Evolutionary conservation across 2,797 vertebrate species (phyloP).

Genomic region (Tapirus indicus): DNA sequence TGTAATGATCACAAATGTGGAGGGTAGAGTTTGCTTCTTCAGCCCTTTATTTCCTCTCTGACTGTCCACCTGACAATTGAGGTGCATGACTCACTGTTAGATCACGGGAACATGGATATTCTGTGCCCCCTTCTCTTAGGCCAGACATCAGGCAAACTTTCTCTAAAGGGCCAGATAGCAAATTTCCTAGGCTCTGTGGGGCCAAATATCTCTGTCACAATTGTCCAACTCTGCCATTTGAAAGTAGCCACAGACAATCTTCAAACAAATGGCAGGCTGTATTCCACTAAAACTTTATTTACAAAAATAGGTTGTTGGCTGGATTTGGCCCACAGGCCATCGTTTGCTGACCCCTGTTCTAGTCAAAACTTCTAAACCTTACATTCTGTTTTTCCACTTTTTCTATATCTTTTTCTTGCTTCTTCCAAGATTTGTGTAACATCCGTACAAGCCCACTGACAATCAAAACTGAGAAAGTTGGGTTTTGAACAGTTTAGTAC

Average conservation of each 20-base stretch:
- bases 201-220: neutral
- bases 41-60: neutral
- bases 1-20: neutral
- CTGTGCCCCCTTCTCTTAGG: neutral
- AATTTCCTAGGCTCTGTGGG: neutral
- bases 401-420: neutral
- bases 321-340: neutral
- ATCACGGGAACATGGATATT: neutral
- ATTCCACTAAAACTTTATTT: neutral
- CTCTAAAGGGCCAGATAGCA: neutral
- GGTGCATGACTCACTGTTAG: neutral
- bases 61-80: neutral
- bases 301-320: neutral
- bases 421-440: neutral
- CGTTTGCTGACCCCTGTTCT: neutral
- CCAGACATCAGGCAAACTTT: neutral
- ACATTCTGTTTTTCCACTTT: neutral
- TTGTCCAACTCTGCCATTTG: neutral
- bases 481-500: neutral
- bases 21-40: neutral
- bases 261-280: neutral
- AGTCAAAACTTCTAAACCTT: neutral
- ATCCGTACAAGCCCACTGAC: neutral
- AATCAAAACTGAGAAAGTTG: neutral
- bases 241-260: neutral